phyloP scores from a whole-genome alignment of 2,113 vertebrate species.

The Alligator mississippiensis region DNA sequence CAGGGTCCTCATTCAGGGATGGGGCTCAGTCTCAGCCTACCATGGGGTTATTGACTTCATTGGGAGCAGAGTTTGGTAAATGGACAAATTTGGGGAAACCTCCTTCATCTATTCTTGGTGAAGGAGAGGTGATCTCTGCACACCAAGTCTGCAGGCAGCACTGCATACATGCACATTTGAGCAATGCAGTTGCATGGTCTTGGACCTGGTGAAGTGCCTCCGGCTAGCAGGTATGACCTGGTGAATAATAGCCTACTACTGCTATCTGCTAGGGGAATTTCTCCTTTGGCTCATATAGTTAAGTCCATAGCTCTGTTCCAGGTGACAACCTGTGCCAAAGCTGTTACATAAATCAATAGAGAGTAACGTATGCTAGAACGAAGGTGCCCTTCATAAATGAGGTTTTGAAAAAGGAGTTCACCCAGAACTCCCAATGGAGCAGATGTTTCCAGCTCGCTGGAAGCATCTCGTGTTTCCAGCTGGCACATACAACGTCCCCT shows the following conservation, averaged over 20 bases:
- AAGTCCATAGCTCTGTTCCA: not conserved
- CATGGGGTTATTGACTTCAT: not conserved
- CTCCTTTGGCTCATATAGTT: not conserved
- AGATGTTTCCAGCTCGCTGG: not conserved
- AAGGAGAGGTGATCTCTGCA: not conserved
- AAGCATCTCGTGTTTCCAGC: not conserved
- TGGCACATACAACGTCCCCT: not conserved
- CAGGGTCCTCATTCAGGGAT: not conserved
- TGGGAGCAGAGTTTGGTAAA: not conserved
- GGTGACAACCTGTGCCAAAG: not conserved
- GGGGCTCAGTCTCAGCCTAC: not conserved
- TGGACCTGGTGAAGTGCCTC: not conserved
- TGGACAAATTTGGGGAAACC: not conserved
- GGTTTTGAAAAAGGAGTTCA: not conserved
- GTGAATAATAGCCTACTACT: not conserved
- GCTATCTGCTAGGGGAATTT: not conserved
- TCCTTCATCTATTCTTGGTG: not conserved
- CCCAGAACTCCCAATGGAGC: not conserved
- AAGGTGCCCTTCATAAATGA: not conserved
- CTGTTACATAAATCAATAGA: not conserved
- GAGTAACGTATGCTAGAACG: fast-evolving
- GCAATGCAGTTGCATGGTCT: too few relatives aligned
- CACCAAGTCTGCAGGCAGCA: not conserved
- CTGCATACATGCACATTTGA: not conserved
- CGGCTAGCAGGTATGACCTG: not conserved